phyloP scores from a whole-genome alignment of 2,888 invertebrate genomes.

The Invenusta paracnida region DNA sequence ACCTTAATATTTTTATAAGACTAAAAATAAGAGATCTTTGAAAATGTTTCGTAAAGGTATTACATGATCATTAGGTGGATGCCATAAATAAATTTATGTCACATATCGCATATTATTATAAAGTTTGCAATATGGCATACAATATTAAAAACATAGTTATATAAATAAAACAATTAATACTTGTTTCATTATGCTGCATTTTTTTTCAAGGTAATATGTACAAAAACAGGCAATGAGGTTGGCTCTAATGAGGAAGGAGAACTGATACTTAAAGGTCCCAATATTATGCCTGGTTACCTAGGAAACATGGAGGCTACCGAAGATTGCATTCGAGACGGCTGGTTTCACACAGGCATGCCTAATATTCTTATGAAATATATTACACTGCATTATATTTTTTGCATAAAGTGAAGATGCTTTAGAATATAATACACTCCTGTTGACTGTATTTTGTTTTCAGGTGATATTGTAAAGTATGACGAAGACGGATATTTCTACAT shows the following conservation, averaged over 20 bases:
- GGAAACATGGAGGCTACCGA: conserved; percentile 10
- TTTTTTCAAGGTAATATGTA: background rate
- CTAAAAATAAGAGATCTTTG: too few relatives aligned
- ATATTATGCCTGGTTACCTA: conserved; percentile 33
- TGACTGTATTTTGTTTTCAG: conserved; percentile 44
- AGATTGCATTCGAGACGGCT: conserved; percentile 17
- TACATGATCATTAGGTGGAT: too few relatives aligned
- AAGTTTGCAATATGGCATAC: too few relatives aligned
- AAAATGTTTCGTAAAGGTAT: too few relatives aligned
- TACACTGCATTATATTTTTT: too few relatives aligned
- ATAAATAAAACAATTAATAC: too few relatives aligned
- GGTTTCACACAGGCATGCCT: conserved; percentile 30
- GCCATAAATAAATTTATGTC: too few relatives aligned
- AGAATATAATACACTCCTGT: conserved; percentile 15
- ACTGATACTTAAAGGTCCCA: conserved; percentile 31
- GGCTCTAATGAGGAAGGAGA: conserved; percentile 18
- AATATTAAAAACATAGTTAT: too few relatives aligned
- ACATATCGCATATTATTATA: too few relatives aligned
- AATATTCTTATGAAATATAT: too few relatives aligned
- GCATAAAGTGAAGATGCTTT: conserved; percentile 27
- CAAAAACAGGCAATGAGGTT: conserved; percentile 14
- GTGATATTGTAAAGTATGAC: background rate
- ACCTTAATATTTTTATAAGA: too few relatives aligned
- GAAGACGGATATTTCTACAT: background rate
- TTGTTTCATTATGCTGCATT: too few relatives aligned